Conservation (phyloP, 2,797 vertebrate genomes). For the Ctenopoma kingsleyae region DNA sequence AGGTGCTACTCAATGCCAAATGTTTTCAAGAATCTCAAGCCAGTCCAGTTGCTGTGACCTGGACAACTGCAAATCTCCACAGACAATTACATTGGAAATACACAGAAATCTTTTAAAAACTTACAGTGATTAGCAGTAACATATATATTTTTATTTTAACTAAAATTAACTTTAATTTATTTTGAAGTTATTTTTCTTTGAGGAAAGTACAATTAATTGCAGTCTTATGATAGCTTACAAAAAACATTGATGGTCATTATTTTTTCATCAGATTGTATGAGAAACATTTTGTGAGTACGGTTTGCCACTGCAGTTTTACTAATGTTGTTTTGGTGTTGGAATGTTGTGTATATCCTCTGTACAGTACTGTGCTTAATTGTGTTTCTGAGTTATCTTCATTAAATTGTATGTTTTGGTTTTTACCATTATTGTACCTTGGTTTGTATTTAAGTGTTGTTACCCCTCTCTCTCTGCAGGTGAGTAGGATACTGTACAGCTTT, state of each 20-base stretch:
- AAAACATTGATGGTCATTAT: too few relatives aligned
- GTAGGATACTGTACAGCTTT: conserved; percentile 97
- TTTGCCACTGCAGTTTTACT: too few relatives aligned
- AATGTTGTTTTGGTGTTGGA: too few relatives aligned
- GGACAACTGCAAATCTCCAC: too few relatives aligned
- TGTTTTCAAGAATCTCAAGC: too few relatives aligned
- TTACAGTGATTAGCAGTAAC: too few relatives aligned
- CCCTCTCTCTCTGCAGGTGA: conserved; percentile 86
- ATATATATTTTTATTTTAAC: too few relatives aligned
- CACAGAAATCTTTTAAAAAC: background rate
- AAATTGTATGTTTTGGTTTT: background rate
- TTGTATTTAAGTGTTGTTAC: background rate
- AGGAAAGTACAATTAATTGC: background rate
- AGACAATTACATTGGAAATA: background rate
- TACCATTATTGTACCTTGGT: background rate
- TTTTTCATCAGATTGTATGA: too few relatives aligned
- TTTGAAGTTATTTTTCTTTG: background rate
- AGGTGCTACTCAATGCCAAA: too few relatives aligned
- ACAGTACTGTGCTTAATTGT: background rate
- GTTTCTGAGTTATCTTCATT: background rate
- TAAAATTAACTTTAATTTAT: background rate
- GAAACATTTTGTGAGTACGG: too few relatives aligned
- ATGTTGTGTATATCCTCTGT: background rate
- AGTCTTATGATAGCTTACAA: too few relatives aligned
- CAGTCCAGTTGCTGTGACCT: too few relatives aligned